Base-by-base conservation (phyloP, 35 echinoderm and acorn worm genomes). In the Strongylocentrotus purpuratus region DNA sequence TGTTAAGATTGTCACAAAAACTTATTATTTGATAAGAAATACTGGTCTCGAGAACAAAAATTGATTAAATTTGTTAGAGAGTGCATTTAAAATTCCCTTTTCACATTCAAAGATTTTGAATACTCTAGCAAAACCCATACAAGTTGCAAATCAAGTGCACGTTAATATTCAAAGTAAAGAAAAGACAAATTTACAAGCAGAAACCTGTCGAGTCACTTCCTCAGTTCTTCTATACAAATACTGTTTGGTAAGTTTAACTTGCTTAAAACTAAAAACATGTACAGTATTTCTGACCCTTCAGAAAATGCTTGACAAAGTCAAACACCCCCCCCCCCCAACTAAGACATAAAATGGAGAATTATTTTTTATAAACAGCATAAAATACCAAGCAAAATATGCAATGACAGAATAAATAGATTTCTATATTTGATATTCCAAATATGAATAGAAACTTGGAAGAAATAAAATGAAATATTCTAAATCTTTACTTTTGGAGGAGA, bases 371-470 rank as follows among this genome's bases (percentile, higher is more conserved):
- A 9, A 89, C 25, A 86, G 86, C 86, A 89, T 89, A 45, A 45
- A 45, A 89, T 46, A 89, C n/a, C 87, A 41, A 89, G 87, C 87
- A 89, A 13, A 31, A 33, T 33, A 86, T 86, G 33, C 87, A 89
- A 33, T 89, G 15, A 45, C 20, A 45, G 87, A 89, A 89, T 89
- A 89, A 89, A 89, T 89, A 89, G 4, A 89, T 89, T 31, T 35
- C 87, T 45, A 45, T 89, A 28, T 31, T 89, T 45, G 33, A 89
- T 89, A 89, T 18, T 33, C 33, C 2, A 45, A 9, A 18, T 28
- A 89, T 35, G 32, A 89, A 87, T 35, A 87, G 9, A 12, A 11
- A 7, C 28, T 78, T 78, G 25, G 25, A 70, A 78, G 65, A 78
- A 9, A 89, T 33, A 46, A 89, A 10, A 89, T 45, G 33, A 89